A percentile compares a stretch with the other conserved stretches of the same genome.
Conservation (phyloP, 2,113 vertebrate species). For the Myotis yumanensis region DNA sequence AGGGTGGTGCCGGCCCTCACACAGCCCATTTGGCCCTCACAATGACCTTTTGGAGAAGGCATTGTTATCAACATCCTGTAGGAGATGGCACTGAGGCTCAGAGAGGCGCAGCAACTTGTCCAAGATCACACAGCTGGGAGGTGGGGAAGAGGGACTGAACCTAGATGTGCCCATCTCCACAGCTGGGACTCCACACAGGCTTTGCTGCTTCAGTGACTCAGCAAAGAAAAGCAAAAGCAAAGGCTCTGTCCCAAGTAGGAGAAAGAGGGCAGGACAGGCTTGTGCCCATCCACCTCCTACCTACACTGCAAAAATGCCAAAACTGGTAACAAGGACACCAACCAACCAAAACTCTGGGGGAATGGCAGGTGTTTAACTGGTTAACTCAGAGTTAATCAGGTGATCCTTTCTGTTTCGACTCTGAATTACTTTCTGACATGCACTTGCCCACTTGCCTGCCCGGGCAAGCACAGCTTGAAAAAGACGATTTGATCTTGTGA, state of each 20-base stretch:
- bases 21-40: not conserved
- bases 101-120: not conserved
- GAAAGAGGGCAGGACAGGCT: not conserved
- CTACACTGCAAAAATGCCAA: not conserved
- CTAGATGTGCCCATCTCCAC: not conserved
- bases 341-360: not conserved
- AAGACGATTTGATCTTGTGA: not conserved
- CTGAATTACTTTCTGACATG: not conserved
- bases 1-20: not conserved
- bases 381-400: not conserved
- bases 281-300: not conserved
- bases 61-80: not conserved
- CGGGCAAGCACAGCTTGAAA: not conserved
- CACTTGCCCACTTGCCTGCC: not conserved
- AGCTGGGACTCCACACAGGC: not conserved
- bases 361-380: not conserved
- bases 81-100: not conserved
- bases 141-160: not conserved
- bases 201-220: slow-evolving; percentile 55
- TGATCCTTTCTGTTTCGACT: not conserved
- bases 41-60: not conserved
- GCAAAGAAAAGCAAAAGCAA: slow-evolving; percentile 36
- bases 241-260: slow-evolving; percentile 2
- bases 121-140: not conserved
- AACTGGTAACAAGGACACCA: not conserved